Base-by-base conservation (phyloP, 2,888 invertebrate species). In the Mythimna pallens region DNA sequence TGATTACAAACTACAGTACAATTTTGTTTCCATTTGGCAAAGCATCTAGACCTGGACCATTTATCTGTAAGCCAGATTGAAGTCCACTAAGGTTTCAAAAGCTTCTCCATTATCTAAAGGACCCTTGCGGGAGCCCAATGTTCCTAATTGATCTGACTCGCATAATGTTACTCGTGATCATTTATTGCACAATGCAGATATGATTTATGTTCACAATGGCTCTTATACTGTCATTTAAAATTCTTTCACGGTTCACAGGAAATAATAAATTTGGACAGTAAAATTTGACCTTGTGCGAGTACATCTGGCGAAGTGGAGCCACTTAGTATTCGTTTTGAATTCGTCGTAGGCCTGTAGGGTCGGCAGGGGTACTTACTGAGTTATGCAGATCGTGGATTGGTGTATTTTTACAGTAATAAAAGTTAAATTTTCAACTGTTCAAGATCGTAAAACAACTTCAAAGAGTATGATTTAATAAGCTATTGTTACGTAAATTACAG, bases 221-320 rank as follows among this genome's bases (percentile, higher is more conserved):
- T 73, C 22, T 58, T 58, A 79, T 77, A 81, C 30, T 73, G 57
- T 74, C 64, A 78, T 81, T 83, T 78, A 80, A 81, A 82, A 84
- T 86, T 82, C 71, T 87, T 85, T 82, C 75, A 73, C 72, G 40
- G 81, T 80, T 81, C 78, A 76, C 84, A 86, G 90, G 89, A 90
- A 88, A 88, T 83, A 88, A 87, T 88, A 90, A 90, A 89, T 83
- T 87, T 80, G 73, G 82, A 70, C 76, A 79, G 76, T 89, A 88
- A 87, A 89, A 85, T 55, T 70, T 74, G 88, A 83, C 90, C 90
- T 90, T 89, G 89, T 34, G 59, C 62, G 70, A 69, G 69, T 68
- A 73, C 59, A 75, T 65, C 77, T 76, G 73, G 70, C 57, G 69
- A 65, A 71, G 70, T 76, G 65, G 65, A 73, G 62, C 66, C 70